Conservation (phyloP, 2,113 vertebrate genomes). For the Pygoscelis antarcticus region DNA sequence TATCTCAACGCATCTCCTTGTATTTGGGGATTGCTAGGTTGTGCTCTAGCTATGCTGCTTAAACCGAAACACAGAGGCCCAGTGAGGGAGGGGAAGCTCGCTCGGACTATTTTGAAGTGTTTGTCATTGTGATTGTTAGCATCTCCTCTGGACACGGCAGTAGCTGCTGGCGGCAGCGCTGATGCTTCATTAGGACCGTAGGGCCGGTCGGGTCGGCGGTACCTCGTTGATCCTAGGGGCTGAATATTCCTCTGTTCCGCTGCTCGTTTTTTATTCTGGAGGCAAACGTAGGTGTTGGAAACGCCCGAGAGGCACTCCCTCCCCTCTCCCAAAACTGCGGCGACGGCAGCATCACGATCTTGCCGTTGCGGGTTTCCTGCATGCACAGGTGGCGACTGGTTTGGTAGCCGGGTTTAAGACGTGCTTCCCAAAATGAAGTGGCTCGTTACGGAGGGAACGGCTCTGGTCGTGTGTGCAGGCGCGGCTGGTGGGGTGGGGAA, state of each 20-base stretch:
- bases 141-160: neutral
- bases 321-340: neutral
- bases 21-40: neutral
- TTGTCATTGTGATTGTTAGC: neutral
- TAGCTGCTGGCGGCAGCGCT: neutral
- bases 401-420: neutral
- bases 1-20: neutral
- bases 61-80: neutral
- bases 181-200: neutral
- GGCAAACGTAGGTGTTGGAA: neutral
- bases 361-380: neutral
- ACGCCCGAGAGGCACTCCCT: accelerated
- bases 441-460: accelerated
- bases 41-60: neutral
- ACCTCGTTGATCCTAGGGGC: neutral
- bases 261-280: neutral
- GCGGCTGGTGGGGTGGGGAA: neutral
- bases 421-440: neutral
- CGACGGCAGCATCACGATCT: neutral
- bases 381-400: neutral
- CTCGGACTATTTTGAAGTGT: neutral
- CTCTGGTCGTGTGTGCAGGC: neutral
- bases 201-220: neutral
- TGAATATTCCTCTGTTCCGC: neutral
- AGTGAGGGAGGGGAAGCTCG: neutral